Evolutionary conservation across 2,888 invertebrate genomes (phyloP).

Genomic region (Cataglyphis livida): DNA sequence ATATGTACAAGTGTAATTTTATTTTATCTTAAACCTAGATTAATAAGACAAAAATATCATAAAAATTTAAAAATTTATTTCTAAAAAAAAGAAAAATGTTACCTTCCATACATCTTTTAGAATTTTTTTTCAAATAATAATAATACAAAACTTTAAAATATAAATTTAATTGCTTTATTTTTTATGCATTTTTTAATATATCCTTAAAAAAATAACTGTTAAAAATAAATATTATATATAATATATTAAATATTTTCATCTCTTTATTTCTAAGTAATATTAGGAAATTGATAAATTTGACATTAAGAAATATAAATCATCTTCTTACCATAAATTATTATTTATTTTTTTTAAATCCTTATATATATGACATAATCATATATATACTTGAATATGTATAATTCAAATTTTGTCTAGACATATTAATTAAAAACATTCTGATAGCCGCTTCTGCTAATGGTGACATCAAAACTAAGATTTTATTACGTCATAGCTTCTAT

Average conservation of each 20-base stretch:
- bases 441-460: neutral
- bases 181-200: neutral
- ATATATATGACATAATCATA: neutral
- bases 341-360: neutral
- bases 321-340: neutral
- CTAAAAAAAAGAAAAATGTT: neutral
- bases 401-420: neutral
- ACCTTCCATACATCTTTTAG: neutral
- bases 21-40: too few species aligned
- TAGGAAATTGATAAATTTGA: neutral
- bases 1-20: too few species aligned
- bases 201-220: neutral
- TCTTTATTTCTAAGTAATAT: neutral
- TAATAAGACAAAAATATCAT: neutral
- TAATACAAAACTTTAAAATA: neutral
- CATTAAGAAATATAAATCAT: neutral
- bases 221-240: too few species aligned
- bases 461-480: neutral
- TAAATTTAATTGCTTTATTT: neutral
- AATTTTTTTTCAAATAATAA: neutral
- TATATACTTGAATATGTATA: neutral
- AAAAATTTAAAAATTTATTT: neutral
- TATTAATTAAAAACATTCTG: too few species aligned
- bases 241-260: neutral
- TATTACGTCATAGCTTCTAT: conserved; percentile 13